phyloP scores from a whole-genome alignment of 2,797 vertebrate species.

The Nothura maculosa region DNA sequence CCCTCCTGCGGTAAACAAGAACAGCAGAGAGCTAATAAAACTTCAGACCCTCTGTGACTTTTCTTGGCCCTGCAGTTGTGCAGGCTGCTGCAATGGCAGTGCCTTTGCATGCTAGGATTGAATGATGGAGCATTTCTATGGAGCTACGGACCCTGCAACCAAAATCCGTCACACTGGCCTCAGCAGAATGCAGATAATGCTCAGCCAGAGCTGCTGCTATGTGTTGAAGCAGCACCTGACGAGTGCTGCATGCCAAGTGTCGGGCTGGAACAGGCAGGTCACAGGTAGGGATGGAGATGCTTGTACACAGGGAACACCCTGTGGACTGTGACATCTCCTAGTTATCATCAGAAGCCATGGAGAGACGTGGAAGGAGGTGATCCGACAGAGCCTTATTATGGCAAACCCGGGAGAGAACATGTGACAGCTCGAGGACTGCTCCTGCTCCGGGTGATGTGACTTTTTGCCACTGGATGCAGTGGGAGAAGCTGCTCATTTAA shows the following conservation, averaged over 20 bases:
- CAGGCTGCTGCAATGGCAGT: slow-evolving; percentile 77
- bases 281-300: neutral
- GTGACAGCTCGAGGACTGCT: neutral
- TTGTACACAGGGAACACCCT: neutral
- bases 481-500: neutral
- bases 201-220: slow-evolving; percentile 72
- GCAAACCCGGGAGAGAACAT: neutral
- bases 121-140: slow-evolving; percentile 90
- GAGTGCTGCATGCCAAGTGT: slow-evolving; percentile 74
- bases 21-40: slow-evolving; percentile 78
- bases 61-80: slow-evolving; percentile 75
- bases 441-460: neutral
- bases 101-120: slow-evolving; percentile 87
- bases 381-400: neutral
- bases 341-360: fast-evolving
- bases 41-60: slow-evolving; percentile 82
- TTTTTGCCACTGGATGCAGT: neutral
- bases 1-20: slow-evolving; percentile 71
- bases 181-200: slow-evolving; percentile 86
- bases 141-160: slow-evolving; percentile 89
- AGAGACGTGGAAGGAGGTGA: neutral
- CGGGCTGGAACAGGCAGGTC: slow-evolving; percentile 19
- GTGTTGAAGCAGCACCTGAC: slow-evolving; percentile 81
- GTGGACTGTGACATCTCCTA: fast-evolving
- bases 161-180: slow-evolving; percentile 86